These are phyloP conservation scores for Zaprionus africanus DNA, from an alignment of 1,140 invertebrate genomes.

Conservation along the genomic window DNA sequence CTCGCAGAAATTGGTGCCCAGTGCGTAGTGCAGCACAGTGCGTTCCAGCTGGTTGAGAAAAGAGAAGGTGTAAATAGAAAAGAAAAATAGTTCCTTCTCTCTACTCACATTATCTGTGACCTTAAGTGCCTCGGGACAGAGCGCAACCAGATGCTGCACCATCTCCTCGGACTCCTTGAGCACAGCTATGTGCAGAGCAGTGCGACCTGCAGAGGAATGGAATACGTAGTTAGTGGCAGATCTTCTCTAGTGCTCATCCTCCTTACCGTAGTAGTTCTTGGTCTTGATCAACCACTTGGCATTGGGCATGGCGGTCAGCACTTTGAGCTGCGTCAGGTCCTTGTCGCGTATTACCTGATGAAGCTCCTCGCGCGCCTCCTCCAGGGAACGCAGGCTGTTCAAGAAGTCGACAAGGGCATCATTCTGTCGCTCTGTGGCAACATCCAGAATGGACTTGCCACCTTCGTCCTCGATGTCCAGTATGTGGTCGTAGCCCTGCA, in stretches of 20 bases:
- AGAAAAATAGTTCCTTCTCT: neutral
- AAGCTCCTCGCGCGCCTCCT: constrained; percentile 91
- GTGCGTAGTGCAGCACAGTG: constrained; percentile 94
- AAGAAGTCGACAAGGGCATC: constrained; percentile 88
- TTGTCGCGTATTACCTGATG: constrained; percentile 90
- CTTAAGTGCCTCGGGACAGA: constrained; percentile 89
- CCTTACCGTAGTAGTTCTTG: constrained; percentile 88
- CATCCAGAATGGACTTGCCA: constrained; percentile 88
- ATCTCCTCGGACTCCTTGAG: constrained; percentile 91
- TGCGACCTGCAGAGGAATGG: constrained; percentile 84
- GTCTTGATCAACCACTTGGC: constrained; percentile 89
- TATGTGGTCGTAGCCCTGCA: constrained; percentile 95
- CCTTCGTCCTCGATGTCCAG: constrained; percentile 90
- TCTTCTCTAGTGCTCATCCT: neutral
- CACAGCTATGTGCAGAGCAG: constrained; percentile 92
- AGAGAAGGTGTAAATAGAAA: rapidly evolving
- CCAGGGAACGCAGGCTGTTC: constrained; percentile 89
- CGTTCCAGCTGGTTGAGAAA: constrained; percentile 89
- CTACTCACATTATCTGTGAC: constrained; percentile 93
- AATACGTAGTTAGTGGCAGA: neutral
- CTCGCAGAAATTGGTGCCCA: constrained; percentile 94
- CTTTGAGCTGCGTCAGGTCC: constrained; percentile 87
- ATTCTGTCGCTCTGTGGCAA: constrained; percentile 88
- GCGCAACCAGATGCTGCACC: constrained; percentile 89
- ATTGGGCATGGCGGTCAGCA: constrained; percentile 86